Conservation (phyloP, 2,888 invertebrate species). For the Hydriomena furcata region DNA sequence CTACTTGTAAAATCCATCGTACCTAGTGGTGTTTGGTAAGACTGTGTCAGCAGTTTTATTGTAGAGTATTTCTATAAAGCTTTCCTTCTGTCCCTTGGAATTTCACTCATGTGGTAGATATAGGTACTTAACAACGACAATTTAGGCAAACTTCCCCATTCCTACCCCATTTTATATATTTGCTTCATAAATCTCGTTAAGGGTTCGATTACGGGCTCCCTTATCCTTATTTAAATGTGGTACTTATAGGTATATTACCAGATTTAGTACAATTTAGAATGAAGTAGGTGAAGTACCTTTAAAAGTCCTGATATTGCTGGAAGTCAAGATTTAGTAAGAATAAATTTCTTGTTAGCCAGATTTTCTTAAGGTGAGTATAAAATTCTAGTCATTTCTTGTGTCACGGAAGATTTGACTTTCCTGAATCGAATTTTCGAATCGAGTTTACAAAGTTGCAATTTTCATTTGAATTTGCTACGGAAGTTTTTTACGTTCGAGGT, state of each 20-base stretch:
- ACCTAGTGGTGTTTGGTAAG: no score
- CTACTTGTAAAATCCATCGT: background rate
- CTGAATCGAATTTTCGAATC: slow-evolving; percentile 1
- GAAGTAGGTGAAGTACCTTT: slow-evolving; percentile 36
- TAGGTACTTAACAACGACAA: slow-evolving; percentile 57
- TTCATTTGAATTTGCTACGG: slow-evolving; percentile 9
- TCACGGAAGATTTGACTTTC: slow-evolving; percentile 11
- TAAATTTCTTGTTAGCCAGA: slow-evolving; percentile 14
- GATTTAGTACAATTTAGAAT: slow-evolving; percentile 40
- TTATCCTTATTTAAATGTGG: slow-evolving; percentile 60
- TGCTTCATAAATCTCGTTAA: slow-evolving; percentile 62
- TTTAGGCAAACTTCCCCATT: slow-evolving; percentile 67
- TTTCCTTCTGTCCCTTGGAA: background rate
- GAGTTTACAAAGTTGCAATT: slow-evolving; percentile 3
- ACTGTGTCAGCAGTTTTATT: no score
- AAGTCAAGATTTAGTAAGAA: slow-evolving; percentile 20
- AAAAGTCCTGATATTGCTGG: slow-evolving; percentile 23
- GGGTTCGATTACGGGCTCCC: slow-evolving; percentile 59
- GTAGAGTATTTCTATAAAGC: background rate
- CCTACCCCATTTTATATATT: slow-evolving; percentile 61
- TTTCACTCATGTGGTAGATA: slow-evolving; percentile 3
- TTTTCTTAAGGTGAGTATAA: slow-evolving; percentile 9
- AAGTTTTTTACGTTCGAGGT: background rate
- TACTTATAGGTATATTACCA: slow-evolving; percentile 42
- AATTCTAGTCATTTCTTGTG: slow-evolving; percentile 11